Base-by-base conservation (phyloP, 2,888 invertebrate species). In the Opisthograptis luteolata region DNA sequence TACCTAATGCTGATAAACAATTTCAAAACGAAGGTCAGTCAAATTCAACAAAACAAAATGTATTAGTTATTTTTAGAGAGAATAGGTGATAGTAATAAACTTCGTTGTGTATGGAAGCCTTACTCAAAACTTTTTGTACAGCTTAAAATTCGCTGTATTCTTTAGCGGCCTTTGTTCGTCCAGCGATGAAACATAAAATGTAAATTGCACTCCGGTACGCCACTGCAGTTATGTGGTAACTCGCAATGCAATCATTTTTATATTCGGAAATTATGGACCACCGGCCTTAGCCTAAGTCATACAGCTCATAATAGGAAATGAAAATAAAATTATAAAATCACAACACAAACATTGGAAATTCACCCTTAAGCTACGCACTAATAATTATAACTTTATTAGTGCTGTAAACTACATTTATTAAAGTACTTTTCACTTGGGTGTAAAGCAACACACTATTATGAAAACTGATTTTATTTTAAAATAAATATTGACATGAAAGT, bases 121-220 rank as follows among this genome's bases (percentile, higher is more conserved):
- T 41, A 15, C 6, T n/a, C n/a, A n/a, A n/a, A n/a, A 47, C 30
- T 48, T 53, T 57, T 58, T 40, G 35, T 28, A 15, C 7, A 22
- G 27, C 39, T 48, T 52, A 36, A 57, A 53, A 45, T 50, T 46
- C 44, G 19, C 40, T 48, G 20, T 42, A 46, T 54, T 55, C 49
- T 57, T 60, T 48, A 44, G 39, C 22, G 27, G 43, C 67, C 64
- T 76, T 76, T 73, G 70, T 76, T 69, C 73, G 69, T 66, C 62
- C 62, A 64, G 70, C 64, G 68, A 70, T 62, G 67, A 64, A 72
- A 70, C 76, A 77, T 77, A 79, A 81, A 77, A 80, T 78, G 78
- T 71, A 79, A 79, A 79, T 79, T 76, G 70, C 74, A 70, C 68
- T 70, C 62, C 70, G 62, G 64, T 68, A 66, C 62, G 63, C 59